Evolutionary conservation across 92 coral and sea anemone genomes (phyloP).

Genomic region (Diadumene lineata): DNA sequence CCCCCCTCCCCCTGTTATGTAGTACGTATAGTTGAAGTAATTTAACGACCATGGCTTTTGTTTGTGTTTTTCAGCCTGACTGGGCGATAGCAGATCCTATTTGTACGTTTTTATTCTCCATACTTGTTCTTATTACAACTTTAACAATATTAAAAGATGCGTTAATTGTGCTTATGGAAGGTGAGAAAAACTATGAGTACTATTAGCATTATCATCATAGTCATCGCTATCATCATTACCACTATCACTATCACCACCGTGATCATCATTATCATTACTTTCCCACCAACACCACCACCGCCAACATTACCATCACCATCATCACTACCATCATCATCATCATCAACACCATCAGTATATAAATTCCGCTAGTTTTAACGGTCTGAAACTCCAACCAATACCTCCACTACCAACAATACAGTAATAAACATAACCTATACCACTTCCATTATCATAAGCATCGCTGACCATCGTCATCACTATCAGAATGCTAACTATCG

Average conservation of each 20-base stretch:
- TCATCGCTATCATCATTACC: not conserved
- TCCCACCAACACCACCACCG: not conserved
- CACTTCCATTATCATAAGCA: not conserved
- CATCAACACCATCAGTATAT: not conserved
- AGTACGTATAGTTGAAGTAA: too few relatives aligned
- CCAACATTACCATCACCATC: not conserved
- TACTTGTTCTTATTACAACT: slow-evolving; percentile 87
- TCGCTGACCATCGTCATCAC: not conserved
- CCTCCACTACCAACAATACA: not conserved
- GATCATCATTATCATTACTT: not conserved
- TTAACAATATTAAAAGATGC: slow-evolving; percentile 94
- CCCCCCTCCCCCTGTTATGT: too few relatives aligned
- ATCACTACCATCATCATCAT: not conserved
- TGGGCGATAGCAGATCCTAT: slow-evolving; percentile 99
- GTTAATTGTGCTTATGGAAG: slow-evolving; percentile 93
- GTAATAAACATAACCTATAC: not conserved
- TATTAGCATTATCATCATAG: not conserved
- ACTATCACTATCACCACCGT: not conserved
- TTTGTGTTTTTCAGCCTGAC: slow-evolving; percentile 89
- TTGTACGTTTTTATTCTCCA: slow-evolving; percentile 89
- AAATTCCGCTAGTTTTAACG: not conserved
- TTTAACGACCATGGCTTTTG: too few relatives aligned
- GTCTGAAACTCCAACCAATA: not conserved
- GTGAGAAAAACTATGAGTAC: slow-evolving; percentile 42
- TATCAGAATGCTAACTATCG: too few relatives aligned